Conservation (phyloP, 2,888 invertebrate genomes). For the Pocota personata region DNA sequence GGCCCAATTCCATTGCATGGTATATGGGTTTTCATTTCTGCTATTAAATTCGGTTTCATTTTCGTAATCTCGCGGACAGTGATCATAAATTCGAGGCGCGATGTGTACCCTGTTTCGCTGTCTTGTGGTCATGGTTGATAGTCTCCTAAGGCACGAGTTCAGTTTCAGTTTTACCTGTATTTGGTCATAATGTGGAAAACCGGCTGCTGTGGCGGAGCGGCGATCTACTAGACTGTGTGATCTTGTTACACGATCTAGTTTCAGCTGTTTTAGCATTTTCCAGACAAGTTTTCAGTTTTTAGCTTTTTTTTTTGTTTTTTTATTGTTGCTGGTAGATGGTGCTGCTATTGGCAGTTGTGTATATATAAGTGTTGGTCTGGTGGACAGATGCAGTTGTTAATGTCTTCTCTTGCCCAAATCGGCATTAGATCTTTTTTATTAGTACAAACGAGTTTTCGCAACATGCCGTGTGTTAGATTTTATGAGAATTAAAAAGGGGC, state of each 20-base stretch:
- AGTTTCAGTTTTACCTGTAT: slow-evolving; percentile 34
- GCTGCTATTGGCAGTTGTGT: background rate
- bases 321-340: background rate
- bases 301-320: background rate
- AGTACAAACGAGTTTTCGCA: slow-evolving; percentile 32
- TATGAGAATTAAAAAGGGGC: slow-evolving; percentile 34
- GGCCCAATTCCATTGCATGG: slow-evolving; percentile 14
- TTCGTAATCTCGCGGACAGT: slow-evolving; percentile 50
- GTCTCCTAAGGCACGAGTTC: slow-evolving; percentile 53
- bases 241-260: slow-evolving; percentile 70
- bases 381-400: slow-evolving; percentile 33
- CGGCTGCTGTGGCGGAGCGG: slow-evolving; percentile 24
- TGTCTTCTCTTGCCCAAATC: slow-evolving; percentile 28
- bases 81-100: slow-evolving; percentile 42
- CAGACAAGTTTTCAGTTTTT: background rate
- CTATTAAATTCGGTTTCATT: slow-evolving; percentile 44
- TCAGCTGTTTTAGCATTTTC: slow-evolving; percentile 39
- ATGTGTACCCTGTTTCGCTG: slow-evolving; percentile 26
- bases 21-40: slow-evolving; percentile 14
- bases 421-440: background rate
- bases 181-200: slow-evolving; percentile 53
- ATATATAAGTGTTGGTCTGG: background rate
- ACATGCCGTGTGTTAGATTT: background rate
- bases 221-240: slow-evolving; percentile 44
- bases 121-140: slow-evolving; percentile 69